Conservation (phyloP, 2,888 invertebrate genomes). For the Diarsia brunnea region DNA sequence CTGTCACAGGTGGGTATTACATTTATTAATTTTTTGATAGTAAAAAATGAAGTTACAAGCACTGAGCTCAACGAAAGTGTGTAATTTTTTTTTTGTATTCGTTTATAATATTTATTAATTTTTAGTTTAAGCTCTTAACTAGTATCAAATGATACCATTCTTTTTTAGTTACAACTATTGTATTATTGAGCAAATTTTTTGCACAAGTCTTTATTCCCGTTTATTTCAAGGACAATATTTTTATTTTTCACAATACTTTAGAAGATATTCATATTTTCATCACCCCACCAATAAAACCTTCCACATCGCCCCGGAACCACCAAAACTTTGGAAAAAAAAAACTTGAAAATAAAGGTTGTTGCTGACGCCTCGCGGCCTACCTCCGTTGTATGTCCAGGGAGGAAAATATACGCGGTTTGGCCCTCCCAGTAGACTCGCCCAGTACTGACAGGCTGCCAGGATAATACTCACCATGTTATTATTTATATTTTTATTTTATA, state of each 20-base stretch:
- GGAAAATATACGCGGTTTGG: slow-evolving; percentile 89
- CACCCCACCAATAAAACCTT: slow-evolving; percentile 52
- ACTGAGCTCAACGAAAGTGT: neutral
- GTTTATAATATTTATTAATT: neutral
- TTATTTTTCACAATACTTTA: neutral
- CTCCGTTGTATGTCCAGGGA: slow-evolving; percentile 89
- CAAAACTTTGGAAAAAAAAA: slow-evolving; percentile 61
- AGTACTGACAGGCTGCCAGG: slow-evolving; percentile 86
- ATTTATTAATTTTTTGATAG: neutral
- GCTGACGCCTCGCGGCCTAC: slow-evolving; percentile 75
- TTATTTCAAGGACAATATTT: neutral
- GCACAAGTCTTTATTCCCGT: neutral
- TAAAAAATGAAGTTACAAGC: neutral
- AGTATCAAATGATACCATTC: neutral
- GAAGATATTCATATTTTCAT: neutral
- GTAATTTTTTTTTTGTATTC: neutral
- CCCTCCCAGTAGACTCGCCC: slow-evolving; percentile 86
- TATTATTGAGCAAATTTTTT: neutral
- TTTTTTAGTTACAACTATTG: neutral
- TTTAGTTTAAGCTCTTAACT: neutral
- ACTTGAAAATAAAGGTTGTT: slow-evolving; percentile 59
- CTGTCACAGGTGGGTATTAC: neutral
- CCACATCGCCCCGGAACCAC: slow-evolving; percentile 66
- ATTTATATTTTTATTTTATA: slow-evolving; percentile 35
- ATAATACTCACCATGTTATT: slow-evolving; percentile 76